phyloP scores from a whole-genome alignment of 2,113 vertebrate species.

The Baryphthengus martii region DNA sequence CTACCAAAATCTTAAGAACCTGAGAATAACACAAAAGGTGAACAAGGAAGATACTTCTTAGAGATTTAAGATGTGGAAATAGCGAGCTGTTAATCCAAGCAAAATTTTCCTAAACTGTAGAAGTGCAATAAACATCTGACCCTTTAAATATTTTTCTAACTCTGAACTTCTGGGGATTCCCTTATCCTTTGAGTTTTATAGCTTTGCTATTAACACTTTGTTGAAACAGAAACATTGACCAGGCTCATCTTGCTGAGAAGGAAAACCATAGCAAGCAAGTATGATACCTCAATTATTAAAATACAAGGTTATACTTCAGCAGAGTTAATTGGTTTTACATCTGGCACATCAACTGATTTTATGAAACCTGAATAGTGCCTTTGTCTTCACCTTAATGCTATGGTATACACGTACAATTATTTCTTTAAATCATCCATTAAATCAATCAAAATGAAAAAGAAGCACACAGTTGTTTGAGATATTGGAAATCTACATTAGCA shows the following conservation, averaged over 20 bases:
- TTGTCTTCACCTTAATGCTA: slow-evolving; percentile 59
- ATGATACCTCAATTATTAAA: slow-evolving; percentile 49
- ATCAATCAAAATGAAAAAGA: neutral
- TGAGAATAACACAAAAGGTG: neutral
- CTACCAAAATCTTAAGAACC: neutral
- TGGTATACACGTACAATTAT: neutral
- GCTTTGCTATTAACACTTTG: neutral
- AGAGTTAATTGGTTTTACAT: slow-evolving; percentile 72
- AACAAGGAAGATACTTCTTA: neutral
- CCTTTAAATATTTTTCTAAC: neutral
- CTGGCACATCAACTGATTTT: slow-evolving; percentile 59
- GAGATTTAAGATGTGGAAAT: neutral
- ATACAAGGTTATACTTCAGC: slow-evolving; percentile 56
- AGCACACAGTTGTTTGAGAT: neutral
- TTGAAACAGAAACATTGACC: neutral
- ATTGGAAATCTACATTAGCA: neutral
- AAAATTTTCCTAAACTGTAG: neutral
- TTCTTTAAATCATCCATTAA: slow-evolving; percentile 20
- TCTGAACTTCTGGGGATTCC: neutral
- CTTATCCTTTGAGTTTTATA: neutral
- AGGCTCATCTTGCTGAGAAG: neutral
- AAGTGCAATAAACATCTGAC: neutral
- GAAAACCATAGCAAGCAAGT: slow-evolving; percentile 36
- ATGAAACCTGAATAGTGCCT: slow-evolving; percentile 66
- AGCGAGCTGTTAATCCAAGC: neutral